phyloP scores from a whole-genome alignment of 2,113 vertebrate species.

The Ageneiosus marmoratus region DNA sequence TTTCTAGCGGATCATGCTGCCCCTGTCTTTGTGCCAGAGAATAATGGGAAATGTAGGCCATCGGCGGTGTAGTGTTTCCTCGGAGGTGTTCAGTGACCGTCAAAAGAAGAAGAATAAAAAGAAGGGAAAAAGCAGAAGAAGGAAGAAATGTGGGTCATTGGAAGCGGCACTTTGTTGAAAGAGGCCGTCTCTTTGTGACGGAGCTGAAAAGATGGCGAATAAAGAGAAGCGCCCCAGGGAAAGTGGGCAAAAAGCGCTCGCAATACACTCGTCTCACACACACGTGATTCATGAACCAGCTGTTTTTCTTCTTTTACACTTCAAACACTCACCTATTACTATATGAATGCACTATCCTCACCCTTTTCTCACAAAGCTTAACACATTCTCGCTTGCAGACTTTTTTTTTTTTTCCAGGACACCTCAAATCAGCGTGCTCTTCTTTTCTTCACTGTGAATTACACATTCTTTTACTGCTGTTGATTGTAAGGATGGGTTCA shows the following conservation, averaged over 20 bases:
- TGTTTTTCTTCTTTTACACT: neutral
- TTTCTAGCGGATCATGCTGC: neutral
- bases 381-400: neutral
- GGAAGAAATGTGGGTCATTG: conserved; percentile 49
- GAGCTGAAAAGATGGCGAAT: conserved; percentile 50
- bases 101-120: conserved; percentile 11
- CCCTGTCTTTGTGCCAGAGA: conserved; percentile 36
- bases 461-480: neutral
- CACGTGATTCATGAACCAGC: neutral
- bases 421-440: too few relatives aligned
- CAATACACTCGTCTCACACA: neutral
- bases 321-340: conserved; percentile 3
- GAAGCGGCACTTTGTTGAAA: conserved; percentile 56
- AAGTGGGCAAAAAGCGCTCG: conserved; percentile 3
- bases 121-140: neutral
- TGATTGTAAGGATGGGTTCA: neutral
- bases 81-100: conserved; percentile 47
- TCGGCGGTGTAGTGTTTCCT: conserved; percentile 47
- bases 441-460: neutral
- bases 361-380: neutral
- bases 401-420: neutral
- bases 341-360: neutral
- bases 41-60: conserved; percentile 55
- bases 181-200: conserved; percentile 49
- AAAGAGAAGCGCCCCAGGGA: conserved; percentile 49